Base-by-base conservation (phyloP, 2,888 invertebrate genomes). In the Erannis defoliaria region DNA sequence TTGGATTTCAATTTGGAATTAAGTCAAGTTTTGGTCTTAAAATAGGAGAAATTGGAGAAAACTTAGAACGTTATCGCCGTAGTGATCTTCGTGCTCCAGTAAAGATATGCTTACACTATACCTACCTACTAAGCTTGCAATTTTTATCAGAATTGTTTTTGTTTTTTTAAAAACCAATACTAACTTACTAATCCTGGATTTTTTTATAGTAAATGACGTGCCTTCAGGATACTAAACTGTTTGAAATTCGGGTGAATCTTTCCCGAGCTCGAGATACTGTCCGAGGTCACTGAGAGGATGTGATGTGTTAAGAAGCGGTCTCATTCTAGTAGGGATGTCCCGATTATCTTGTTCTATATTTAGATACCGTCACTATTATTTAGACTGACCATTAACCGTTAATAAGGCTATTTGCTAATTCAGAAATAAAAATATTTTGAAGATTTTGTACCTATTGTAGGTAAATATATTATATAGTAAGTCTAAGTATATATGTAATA, bases 281-380 rank as follows among this genome's bases (percentile, higher is more conserved):
- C 37, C 62, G 67, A 67, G 62, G 66, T 66, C 62, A 62, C 62
- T 19, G 40, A 48, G 60, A 70, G 69, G 70, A 70, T 64, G 70
- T 62, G 14, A 48, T 62, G 61, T 60, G 74, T 78, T 77, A 78
- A 59, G 67, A 54, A 56, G 42, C 76, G 74, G 75, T 72, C 68
- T 70, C 63, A 65, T 66, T 67, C 66, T 62, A 55, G 61, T 51
- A 67, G 62, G 66, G 65, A 50, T 55, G 72, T 70, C 70, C 72
- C 73, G 69, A 72, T 68, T 68, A 69, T 66, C 67, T 49, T 51
- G 70, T 62, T 64, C 66, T 70, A 46, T 57, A 66, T 59, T 59
- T 31, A 37, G 10, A 33, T 31, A 10, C 18, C 1, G n/a, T 40
- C 23, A 16, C 6, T 26, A 35, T 16, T 18, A 46, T 9, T 18